A percentile compares a stretch with the other conserved stretches of the same genome.
phyloP scores from a whole-genome alignment of 2,113 vertebrate species.

The Noctilio leporinus region DNA sequence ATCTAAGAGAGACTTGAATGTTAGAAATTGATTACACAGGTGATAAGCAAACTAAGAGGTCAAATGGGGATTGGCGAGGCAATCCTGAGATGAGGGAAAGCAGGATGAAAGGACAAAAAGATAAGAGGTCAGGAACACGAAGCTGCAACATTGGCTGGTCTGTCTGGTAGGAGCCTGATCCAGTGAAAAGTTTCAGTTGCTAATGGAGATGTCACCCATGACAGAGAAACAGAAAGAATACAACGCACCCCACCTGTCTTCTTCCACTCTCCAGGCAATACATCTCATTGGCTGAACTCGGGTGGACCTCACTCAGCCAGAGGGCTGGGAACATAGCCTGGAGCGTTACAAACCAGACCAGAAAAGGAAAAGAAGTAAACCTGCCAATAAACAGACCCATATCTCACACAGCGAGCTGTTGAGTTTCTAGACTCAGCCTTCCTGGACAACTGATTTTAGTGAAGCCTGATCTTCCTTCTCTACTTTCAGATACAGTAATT shows the following conservation, averaged over 20 bases:
- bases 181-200: not conserved
- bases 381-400: not conserved
- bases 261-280: not conserved
- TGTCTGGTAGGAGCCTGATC: not conserved
- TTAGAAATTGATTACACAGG: not conserved
- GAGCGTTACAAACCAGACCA: not conserved
- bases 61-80: not conserved
- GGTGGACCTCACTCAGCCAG: not conserved
- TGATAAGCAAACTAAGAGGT: not conserved
- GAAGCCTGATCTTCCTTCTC: not conserved
- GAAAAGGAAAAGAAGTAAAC: not conserved
- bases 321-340: not conserved
- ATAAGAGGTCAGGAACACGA: not conserved
- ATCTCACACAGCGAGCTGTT: no score
- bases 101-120: not conserved
- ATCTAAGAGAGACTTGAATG: not conserved
- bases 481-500: not conserved
- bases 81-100: not conserved
- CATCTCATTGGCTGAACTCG: not conserved
- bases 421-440: not conserved
- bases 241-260: not conserved
- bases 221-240: not conserved
- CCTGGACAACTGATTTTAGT: not conserved
- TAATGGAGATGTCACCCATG: not conserved
- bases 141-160: not conserved